A percentile compares a stretch with the other conserved stretches of the same genome.
These are phyloP conservation scores for Myotis brandtii DNA, from an alignment of 2,113 vertebrate species.

Conservation along the genomic window DNA sequence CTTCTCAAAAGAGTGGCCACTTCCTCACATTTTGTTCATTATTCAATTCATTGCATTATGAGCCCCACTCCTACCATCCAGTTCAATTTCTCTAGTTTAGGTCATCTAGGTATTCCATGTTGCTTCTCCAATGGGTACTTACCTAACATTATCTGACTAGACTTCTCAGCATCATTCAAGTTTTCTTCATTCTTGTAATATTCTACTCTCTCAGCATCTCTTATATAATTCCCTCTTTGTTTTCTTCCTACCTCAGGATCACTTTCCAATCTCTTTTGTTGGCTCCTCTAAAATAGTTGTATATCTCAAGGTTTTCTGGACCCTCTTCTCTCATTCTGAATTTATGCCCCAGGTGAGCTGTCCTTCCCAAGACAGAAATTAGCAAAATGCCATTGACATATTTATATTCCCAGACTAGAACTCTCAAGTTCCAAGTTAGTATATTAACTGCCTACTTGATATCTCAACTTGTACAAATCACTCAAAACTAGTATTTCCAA, in stretches of 20 bases:
- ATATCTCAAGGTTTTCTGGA: not conserved
- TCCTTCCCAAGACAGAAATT: not conserved
- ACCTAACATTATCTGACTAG: not conserved
- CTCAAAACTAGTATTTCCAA: constrained; percentile 14
- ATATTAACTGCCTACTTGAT: not conserved
- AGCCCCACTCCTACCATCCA: not conserved
- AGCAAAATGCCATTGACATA: not conserved
- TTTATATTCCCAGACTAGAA: not conserved
- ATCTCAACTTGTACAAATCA: not conserved
- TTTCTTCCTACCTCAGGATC: not conserved
- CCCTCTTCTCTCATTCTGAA: not conserved
- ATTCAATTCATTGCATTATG: not conserved
- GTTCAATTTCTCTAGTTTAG: not conserved
- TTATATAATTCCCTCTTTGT: not conserved
- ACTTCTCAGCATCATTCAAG: not conserved
- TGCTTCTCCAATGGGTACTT: not conserved
- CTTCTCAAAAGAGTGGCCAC: not conserved
- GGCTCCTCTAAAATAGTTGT: not conserved
- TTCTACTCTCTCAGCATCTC: not conserved
- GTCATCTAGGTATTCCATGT: not conserved
- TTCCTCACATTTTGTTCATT: not conserved
- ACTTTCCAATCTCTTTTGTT: not conserved
- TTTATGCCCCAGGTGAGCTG: not conserved
- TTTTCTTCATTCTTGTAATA: not conserved
- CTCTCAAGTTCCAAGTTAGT: not conserved